Evolutionary conservation across 2,888 invertebrate species (phyloP), one percentile per base, ranked within the genome.

Genomic region (Torymus auratus): DNA sequence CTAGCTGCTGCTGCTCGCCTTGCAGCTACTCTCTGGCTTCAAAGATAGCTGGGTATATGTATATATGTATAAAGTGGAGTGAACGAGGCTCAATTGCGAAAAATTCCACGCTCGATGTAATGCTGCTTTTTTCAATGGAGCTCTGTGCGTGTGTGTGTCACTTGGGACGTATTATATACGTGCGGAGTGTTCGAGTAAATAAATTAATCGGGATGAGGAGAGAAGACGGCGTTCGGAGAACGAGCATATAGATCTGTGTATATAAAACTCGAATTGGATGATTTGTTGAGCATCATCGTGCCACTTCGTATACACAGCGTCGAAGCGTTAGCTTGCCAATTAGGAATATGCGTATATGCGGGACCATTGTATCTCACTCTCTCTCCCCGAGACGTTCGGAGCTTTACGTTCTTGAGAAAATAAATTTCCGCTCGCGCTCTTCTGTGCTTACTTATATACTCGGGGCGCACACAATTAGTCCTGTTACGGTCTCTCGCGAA

Each of bases 71-170:
- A 52, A 71, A 72, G 23, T 72, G 62, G 72, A 62, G 28, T 55
- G 28, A 72, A 72, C 55, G 62, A 62, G 41, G 53, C 62, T 62
- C 72, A 72, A 72, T 72, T 72, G 61, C 56, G 23, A 61, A 71
- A 61, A 50, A 58, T 53, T n/a, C 23, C 68, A 23, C 55, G 23
- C 55, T 67, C 53, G 20, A n/a, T 55, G 5, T 28, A 28, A 0
- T 28, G 56, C 23, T 15, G 28, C 20, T 52, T 53, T 17, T 67
- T 15, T 12, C 55, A 69, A 55, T 20, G 68, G 14, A 28, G 14
- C 68, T 10, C 7, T 28, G 3, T 28, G 28, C 7, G 7, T 10
- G 41, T 41, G 41, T 10, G 41, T 41, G 41, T 41, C 41, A 41
- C 41, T 41, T 41, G 41, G 7, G 7, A 5, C 7, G 41, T 41